A percentile compares a stretch with the other conserved stretches of the same genome.
phyloP scores from a whole-genome alignment of 2,797 vertebrate genomes.

The Danio choprae region DNA sequence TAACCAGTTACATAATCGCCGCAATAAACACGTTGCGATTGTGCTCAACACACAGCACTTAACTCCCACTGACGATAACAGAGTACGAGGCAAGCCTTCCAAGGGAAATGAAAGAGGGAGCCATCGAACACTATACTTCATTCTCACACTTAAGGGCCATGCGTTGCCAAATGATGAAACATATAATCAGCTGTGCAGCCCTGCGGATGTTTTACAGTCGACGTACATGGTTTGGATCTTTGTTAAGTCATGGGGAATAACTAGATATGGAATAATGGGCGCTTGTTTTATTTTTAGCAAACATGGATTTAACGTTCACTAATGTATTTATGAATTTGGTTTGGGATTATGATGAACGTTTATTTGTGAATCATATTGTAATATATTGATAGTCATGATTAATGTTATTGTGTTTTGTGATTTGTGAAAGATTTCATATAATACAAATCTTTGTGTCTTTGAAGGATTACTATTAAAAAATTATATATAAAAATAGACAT shows the following conservation, averaged over 20 bases:
- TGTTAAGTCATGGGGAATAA: slow-evolving; percentile 21
- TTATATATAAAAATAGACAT: no score
- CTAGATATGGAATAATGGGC: not conserved
- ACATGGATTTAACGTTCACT: not conserved
- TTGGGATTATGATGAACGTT: not conserved
- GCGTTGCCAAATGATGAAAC: slow-evolving; percentile 44
- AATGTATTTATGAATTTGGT: not conserved
- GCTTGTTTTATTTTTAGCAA: not conserved
- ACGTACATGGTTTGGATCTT: slow-evolving; percentile 8
- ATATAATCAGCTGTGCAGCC: slow-evolving; percentile 39
- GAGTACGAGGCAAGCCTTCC: slow-evolving; percentile 63
- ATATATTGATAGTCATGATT: not conserved
- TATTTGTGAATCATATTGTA: not conserved
- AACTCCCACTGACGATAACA: slow-evolving; percentile 70
- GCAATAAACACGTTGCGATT: slow-evolving; percentile 61
- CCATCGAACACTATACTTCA: slow-evolving; percentile 26
- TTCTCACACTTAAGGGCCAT: slow-evolving; percentile 35
- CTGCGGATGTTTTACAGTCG: slow-evolving; percentile 2
- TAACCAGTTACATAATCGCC: slow-evolving; percentile 66
- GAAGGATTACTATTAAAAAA: no score
- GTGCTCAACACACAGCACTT: slow-evolving; percentile 60
- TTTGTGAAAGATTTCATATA: no score
- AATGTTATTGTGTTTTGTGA: no score
- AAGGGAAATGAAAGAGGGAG: slow-evolving; percentile 47
- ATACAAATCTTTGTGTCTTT: no score